A percentile compares a stretch with the other conserved stretches of the same genome.
phyloP scores from a whole-genome alignment of 2,797 vertebrate genomes.

The Dendrocincla tyrannina region DNA sequence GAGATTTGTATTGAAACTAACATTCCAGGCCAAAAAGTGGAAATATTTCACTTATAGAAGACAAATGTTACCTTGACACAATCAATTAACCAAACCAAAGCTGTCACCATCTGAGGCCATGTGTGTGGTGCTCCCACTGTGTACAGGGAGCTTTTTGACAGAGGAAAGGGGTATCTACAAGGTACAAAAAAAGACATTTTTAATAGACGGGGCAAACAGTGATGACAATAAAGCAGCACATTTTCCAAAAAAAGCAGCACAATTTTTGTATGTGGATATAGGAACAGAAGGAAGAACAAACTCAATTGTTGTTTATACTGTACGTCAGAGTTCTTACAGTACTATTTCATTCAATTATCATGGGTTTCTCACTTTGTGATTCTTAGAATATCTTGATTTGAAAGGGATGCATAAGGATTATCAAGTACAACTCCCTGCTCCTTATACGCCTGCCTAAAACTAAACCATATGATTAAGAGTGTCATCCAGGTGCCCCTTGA shows the following conservation, averaged over 20 bases:
- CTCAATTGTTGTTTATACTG: neutral
- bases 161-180: constrained; percentile 90
- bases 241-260: neutral
- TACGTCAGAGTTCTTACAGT: neutral
- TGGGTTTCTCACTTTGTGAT: neutral
- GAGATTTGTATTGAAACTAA: neutral
- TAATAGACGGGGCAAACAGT: neutral
- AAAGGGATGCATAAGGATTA: neutral
- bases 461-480: neutral
- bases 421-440: neutral
- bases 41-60: neutral
- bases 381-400: neutral
- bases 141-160: constrained; percentile 96
- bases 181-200: neutral
- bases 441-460: neutral
- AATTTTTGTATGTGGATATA: neutral
- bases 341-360: neutral
- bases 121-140: constrained; percentile 97
- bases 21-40: neutral
- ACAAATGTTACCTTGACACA: constrained; percentile 84
- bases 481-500: neutral
- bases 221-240: neutral
- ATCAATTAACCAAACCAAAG: constrained; percentile 95
- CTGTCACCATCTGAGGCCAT: constrained; percentile 93
- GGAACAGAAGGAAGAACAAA: neutral